Evolutionary conservation across 2,113 vertebrate species (phyloP).

Genomic region (Paedocypris sp.): DNA sequence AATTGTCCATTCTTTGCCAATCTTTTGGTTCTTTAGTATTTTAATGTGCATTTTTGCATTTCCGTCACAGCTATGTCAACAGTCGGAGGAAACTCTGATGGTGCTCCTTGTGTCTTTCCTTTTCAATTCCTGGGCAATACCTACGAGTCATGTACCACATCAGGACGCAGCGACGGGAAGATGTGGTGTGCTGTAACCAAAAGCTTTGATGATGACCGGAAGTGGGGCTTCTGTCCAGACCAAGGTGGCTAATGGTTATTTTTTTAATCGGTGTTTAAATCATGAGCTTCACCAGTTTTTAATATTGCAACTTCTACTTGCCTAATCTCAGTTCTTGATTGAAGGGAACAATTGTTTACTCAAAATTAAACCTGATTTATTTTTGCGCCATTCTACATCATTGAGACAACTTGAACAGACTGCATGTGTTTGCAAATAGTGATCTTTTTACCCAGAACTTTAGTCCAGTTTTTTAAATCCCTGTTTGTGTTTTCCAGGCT

Average conservation of each 20-base stretch:
- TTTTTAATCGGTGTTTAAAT: too few relatives aligned
- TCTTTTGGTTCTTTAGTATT: not conserved
- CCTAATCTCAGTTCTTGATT: too few relatives aligned
- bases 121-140: constrained; percentile 83
- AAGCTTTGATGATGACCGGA: constrained; percentile 88
- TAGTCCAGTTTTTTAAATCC: not conserved
- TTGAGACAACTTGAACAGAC: too few relatives aligned
- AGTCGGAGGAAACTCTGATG: constrained; percentile 85
- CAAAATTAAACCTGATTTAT: too few relatives aligned
- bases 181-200: constrained; percentile 78
- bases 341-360: too few relatives aligned
- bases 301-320: too few relatives aligned
- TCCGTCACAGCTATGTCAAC: constrained; percentile 79
- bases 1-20: not conserved
- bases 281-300: too few relatives aligned
- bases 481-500: constrained; percentile 59
- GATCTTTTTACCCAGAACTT: not conserved
- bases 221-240: constrained; percentile 96
- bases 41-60: not conserved
- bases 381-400: too few relatives aligned
- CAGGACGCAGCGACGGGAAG: constrained; percentile 82
- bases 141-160: constrained; percentile 78
- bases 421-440: too few relatives aligned
- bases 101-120: constrained; percentile 82
- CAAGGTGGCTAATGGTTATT: constrained; percentile 65